Evolutionary conservation across 2,888 invertebrate species (phyloP).

Genomic region (Cheilosia urbana): DNA sequence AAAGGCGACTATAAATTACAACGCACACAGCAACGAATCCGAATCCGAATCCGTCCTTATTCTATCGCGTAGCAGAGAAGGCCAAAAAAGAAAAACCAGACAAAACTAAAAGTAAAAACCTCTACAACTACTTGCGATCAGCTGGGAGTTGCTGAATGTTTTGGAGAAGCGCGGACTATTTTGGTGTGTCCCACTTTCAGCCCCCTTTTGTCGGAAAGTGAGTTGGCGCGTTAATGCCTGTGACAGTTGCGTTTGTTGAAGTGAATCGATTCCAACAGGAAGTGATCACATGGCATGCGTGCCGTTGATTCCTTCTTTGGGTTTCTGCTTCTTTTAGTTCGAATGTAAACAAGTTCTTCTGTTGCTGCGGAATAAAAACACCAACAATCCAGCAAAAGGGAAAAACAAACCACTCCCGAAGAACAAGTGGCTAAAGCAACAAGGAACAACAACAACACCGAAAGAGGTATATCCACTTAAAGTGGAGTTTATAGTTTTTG

Average conservation of each 20-base stretch:
- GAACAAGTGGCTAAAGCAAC: conserved; percentile 15
- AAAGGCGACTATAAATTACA: conserved; percentile 64
- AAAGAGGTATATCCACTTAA: conserved; percentile 66
- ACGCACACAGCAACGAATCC: conserved; percentile 18
- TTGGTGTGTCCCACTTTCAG: conserved; percentile 60
- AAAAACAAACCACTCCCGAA: conserved; percentile 22
- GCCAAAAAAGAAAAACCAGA: neutral
- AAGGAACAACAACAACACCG: conserved; percentile 35
- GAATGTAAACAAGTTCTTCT: conserved; percentile 51
- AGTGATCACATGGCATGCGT: conserved; percentile 66
- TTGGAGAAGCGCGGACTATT: conserved; percentile 21
- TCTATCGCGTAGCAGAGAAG: conserved; percentile 37
- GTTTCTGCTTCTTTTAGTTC: neutral
- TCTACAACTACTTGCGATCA: neutral
- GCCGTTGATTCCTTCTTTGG: conserved; percentile 43
- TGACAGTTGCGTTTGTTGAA: conserved; percentile 29
- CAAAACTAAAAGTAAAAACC: conserved; percentile 55
- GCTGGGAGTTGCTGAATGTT: neutral
- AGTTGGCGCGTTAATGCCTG: conserved; percentile 40
- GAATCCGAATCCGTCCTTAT: conserved; percentile 50
- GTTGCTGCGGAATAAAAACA: neutral
- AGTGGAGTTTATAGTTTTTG: conserved; percentile 25
- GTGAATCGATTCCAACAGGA: conserved; percentile 73
- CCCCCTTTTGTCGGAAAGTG: conserved; percentile 61
- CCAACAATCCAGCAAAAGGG: neutral